These are phyloP conservation scores for Engystomops pustulosus DNA, from an alignment of 2,113 vertebrate genomes.

Conservation along the genomic window DNA sequence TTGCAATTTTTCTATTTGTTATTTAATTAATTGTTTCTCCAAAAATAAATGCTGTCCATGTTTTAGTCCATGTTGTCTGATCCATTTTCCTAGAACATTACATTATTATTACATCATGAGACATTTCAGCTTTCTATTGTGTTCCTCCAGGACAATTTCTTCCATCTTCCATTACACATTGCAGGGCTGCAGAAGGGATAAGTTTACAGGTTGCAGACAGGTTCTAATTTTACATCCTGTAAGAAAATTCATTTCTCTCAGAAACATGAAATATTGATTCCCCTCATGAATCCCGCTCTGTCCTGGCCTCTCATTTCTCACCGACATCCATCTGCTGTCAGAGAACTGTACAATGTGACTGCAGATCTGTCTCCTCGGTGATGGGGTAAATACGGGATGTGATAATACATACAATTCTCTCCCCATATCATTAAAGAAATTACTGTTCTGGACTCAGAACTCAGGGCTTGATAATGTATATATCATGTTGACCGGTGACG, in stretches of 20 bases:
- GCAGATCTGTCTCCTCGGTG: slow-evolving; percentile 17
- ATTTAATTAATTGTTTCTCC: too few relatives aligned
- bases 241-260: slow-evolving; percentile 11
- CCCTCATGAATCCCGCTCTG: not conserved
- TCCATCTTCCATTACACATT: not conserved
- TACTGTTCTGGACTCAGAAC: too few relatives aligned
- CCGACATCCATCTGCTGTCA: slow-evolving; percentile 10
- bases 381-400: not conserved
- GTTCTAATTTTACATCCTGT: slow-evolving; percentile 15
- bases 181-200: not conserved
- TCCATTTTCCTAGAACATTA: too few relatives aligned
- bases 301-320: slow-evolving; percentile 19
- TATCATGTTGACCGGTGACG: too few relatives aligned
- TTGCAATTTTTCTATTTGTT: too few relatives aligned
- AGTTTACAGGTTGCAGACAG: slow-evolving; percentile 25
- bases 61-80: too few relatives aligned
- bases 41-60: too few relatives aligned
- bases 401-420: not conserved
- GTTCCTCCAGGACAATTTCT: too few relatives aligned
- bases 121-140: not conserved
- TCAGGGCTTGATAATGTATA: too few relatives aligned
- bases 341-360: slow-evolving; percentile 31
- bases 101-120: not conserved
- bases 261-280: slow-evolving; percentile 26
- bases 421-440: not conserved